These are phyloP conservation scores for Sebastes trivittatus DNA, from an alignment of 2,797 vertebrate species.

Conservation along the genomic window DNA sequence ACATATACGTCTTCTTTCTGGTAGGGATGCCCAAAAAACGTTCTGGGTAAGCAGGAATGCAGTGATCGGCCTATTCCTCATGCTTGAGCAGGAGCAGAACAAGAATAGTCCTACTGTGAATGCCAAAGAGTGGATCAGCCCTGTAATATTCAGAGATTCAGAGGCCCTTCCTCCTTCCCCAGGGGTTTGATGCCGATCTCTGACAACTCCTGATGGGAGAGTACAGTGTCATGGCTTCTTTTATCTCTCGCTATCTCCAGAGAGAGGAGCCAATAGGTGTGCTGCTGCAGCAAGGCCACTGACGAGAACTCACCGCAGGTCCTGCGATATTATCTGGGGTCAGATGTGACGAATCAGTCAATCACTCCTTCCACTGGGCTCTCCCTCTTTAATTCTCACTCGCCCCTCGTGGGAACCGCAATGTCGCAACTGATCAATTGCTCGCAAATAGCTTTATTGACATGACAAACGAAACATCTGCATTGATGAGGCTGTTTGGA, in stretches of 20 bases:
- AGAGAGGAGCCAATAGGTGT: conserved; percentile 28
- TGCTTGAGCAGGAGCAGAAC: conserved; percentile 12
- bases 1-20: conserved; percentile 54
- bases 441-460: conserved; percentile 80
- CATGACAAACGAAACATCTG: conserved; percentile 76
- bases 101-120: background rate
- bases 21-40: conserved; percentile 15
- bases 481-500: conserved; percentile 62
- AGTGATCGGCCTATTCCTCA: conserved; percentile 9
- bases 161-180: conserved; percentile 11
- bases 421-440: conserved; percentile 70
- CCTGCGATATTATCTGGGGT: conserved; percentile 70
- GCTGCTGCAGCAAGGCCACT: background rate
- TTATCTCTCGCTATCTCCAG: conserved; percentile 61
- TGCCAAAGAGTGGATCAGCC: background rate
- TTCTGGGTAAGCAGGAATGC: conserved; percentile 20
- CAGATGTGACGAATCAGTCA: conserved; percentile 61
- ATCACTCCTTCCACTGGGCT: conserved; percentile 27
- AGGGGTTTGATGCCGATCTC: conserved; percentile 47
- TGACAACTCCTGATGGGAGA: conserved; percentile 58
- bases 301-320: conserved; percentile 46
- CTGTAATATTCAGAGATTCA: conserved; percentile 3
- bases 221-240: conserved; percentile 51
- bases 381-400: conserved; percentile 57
- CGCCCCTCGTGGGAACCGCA: conserved; percentile 36